These are phyloP conservation scores for Aspiorhynchus laticeps DNA, from an alignment of 2,113 vertebrate genomes.

Conservation along the genomic window DNA sequence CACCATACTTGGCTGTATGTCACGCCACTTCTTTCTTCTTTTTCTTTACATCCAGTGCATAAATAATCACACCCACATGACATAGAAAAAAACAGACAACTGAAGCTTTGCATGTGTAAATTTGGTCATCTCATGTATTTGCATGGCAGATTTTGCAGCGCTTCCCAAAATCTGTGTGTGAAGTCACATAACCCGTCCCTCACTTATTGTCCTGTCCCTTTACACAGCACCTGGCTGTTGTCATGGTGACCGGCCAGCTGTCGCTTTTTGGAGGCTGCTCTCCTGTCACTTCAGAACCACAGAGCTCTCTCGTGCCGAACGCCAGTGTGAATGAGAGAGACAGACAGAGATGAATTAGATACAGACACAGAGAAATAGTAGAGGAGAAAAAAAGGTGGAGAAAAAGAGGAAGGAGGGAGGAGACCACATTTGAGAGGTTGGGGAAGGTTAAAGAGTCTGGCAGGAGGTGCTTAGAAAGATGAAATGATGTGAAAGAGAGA, in stretches of 20 bases:
- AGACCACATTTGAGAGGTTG: slow-evolving; percentile 32
- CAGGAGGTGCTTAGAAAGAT: slow-evolving; percentile 45
- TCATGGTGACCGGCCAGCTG: slow-evolving; percentile 47
- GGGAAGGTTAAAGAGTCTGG: slow-evolving; percentile 38
- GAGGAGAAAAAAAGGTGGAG: neutral
- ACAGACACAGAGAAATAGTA: neutral
- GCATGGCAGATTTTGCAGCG: slow-evolving; percentile 20
- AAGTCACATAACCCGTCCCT: slow-evolving; percentile 38
- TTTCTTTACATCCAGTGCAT: neutral
- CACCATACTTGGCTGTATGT: too few species aligned
- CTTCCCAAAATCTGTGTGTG: slow-evolving; percentile 12
- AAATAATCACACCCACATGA: neutral
- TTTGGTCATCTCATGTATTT: slow-evolving; percentile 4
- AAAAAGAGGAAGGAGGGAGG: slow-evolving; percentile 8
- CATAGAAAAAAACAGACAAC: neutral
- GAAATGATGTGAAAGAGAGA: slow-evolving; percentile 34
- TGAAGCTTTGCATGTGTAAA: neutral
- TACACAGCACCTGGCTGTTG: slow-evolving; percentile 58
- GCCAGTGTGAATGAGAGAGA: slow-evolving; percentile 1
- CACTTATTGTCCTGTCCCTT: slow-evolving; percentile 23
- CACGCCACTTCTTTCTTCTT: too few species aligned
- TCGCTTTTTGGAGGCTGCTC: slow-evolving; percentile 45
- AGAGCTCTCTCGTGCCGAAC: neutral
- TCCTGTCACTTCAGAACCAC: slow-evolving; percentile 47
- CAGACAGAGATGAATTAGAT: slow-evolving; percentile 8